Conservation (phyloP, 1,140 invertebrate genomes). For the Zaprionus nigranus region DNA sequence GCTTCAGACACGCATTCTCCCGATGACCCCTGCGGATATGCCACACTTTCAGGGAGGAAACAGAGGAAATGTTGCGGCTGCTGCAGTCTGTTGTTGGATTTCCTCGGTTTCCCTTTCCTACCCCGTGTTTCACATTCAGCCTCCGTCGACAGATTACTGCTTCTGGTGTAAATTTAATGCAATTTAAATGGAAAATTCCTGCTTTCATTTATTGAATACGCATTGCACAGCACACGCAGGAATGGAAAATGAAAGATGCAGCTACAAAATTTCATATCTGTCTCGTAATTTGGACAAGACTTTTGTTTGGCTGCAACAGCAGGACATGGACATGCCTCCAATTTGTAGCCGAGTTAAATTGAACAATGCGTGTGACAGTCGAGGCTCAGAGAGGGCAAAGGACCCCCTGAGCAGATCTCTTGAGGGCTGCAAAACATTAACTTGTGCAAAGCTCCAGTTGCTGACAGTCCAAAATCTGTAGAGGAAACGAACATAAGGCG, state of each 20-base stretch:
- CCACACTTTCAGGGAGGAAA: slow-evolving; percentile 14
- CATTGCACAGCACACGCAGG: slow-evolving; percentile 4
- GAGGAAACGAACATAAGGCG: not conserved
- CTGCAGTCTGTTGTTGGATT: slow-evolving; percentile 4
- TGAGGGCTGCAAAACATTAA: not conserved
- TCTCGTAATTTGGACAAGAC: slow-evolving; percentile 17
- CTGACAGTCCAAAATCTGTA: slow-evolving; percentile 5
- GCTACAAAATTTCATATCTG: slow-evolving; percentile 26
- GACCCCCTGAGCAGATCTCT: not conserved
- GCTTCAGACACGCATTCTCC: slow-evolving; percentile 12
- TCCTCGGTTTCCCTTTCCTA: not conserved
- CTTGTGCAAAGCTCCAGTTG: slow-evolving; percentile 1
- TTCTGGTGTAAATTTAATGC: slow-evolving; percentile 62
- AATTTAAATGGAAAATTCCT: slow-evolving; percentile 71
- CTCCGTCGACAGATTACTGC: not conserved
- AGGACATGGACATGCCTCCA: slow-evolving; percentile 14
- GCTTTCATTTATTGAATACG: slow-evolving; percentile 63
- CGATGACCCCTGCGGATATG: slow-evolving; percentile 19
- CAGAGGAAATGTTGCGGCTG: slow-evolving; percentile 24
- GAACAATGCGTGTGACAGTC: not conserved
- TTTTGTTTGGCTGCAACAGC: not conserved
- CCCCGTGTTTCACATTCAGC: not conserved
- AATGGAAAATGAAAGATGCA: not conserved
- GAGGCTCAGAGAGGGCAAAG: not conserved
- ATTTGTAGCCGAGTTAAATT: slow-evolving; percentile 5